Percentiles rank a stretch among this genome's conserved stretches.
Evolutionary conservation across 2,113 vertebrate genomes (phyloP).

Genomic region (Macaca nemestrina): DNA sequence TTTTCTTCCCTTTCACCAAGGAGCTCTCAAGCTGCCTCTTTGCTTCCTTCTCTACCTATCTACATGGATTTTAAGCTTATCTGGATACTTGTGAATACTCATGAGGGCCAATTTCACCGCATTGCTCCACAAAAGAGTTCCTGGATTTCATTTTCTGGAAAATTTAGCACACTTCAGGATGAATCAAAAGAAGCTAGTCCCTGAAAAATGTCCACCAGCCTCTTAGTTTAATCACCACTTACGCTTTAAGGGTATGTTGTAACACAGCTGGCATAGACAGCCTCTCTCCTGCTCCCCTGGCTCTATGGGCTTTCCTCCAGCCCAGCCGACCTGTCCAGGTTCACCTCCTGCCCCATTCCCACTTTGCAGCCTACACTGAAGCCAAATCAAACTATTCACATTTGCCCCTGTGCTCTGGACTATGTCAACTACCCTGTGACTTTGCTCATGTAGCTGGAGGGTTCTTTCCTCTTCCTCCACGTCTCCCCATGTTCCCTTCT

Average conservation of each 20-base stretch:
- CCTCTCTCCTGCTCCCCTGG: not conserved
- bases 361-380: not conserved
- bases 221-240: not conserved
- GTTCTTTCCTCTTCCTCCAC: not conserved
- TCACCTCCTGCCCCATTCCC: not conserved
- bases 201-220: not conserved
- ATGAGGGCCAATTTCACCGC: not conserved
- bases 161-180: not conserved
- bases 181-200: not conserved
- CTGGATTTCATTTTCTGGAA: not conserved
- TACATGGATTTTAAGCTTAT: not conserved
- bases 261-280: not conserved
- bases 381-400: conserved; percentile 51
- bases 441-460: not conserved
- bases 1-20: not conserved
- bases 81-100: not conserved
- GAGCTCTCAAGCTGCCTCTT: not conserved
- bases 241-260: not conserved
- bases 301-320: not conserved
- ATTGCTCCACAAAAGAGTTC: not conserved
- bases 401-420: not conserved
- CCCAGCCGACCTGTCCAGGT: not conserved
- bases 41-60: not conserved
- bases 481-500: not conserved
- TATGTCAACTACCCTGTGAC: not conserved